Evolutionary conservation across 2,113 vertebrate genomes (phyloP), one percentile per base, ranked within the genome.

Genomic region (Myxocyprinus asiaticus): DNA sequence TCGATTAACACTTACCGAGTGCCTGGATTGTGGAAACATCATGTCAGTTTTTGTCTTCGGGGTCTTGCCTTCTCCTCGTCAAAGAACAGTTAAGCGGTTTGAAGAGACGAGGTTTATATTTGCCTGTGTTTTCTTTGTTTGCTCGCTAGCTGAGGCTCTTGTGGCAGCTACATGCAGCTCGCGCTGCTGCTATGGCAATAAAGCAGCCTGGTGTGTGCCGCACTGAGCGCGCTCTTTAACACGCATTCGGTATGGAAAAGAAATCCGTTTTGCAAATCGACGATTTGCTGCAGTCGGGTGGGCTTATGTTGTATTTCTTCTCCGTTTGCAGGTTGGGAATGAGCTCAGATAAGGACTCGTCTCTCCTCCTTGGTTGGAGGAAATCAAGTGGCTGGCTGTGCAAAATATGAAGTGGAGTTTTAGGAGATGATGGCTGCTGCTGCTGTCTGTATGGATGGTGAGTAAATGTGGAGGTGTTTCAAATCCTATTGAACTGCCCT

Each of bases 21-120:
- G 93, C 86, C 93, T 93, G 56, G 93, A 93, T 92, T 92, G 92
- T 92, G 93, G 93, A 94, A 94, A 94, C 93, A 94, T 94, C 93
- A 94, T 93, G 93, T 92, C 93, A 93, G 86, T 76, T 85, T 77
- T 76, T 47, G 74, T 76, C 74, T 76, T 76, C 74, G 62, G 62
- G 74, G 45, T 76, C 88, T 87, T 48, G 63, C 84, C 81, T 83
- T 79, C 80, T 77, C 83, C 84, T 86, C 77, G 55, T 73, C 77
- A 55, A 68, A 63, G 22, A 9, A 51, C 51, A 15, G 44, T 59
- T 15, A 22, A 73, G 74, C 50, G 33, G 72, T 78, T 65, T 45
- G 71, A 63, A 15, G 55, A 11, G 15, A 17, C 42, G 56, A 67
- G 48, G 61, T 33, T 4, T 64, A 45, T 72, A 78, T 59, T 72